Conservation (phyloP, 2,888 invertebrate species). For the Ophonus ardosiacus region DNA sequence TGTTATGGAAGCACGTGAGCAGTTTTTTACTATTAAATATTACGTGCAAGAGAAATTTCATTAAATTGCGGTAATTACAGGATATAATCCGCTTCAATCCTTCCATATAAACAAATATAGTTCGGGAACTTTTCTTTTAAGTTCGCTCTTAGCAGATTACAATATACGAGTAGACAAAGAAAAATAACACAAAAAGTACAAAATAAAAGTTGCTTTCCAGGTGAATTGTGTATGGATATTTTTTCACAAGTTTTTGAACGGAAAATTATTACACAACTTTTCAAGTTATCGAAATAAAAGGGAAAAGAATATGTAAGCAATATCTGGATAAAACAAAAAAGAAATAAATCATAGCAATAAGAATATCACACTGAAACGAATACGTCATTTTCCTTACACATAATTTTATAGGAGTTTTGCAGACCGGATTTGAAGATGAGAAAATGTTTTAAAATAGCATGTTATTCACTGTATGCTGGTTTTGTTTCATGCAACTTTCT, state of each 20-base stretch:
- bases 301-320: constrained; percentile 20
- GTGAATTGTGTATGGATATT: constrained; percentile 46
- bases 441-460: not conserved
- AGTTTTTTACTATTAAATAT: constrained; percentile 17
- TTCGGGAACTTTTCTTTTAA: constrained; percentile 37
- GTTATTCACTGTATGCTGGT: not conserved
- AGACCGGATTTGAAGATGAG: not conserved
- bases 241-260: constrained; percentile 48
- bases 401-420: not conserved
- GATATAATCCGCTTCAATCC: not conserved
- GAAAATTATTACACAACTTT: constrained; percentile 51
- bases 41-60: constrained; percentile 5
- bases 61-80: not conserved
- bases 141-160: constrained; percentile 32
- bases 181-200: constrained; percentile 48
- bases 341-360: constrained; percentile 20
- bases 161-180: constrained; percentile 33
- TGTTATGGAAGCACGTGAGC: not conserved
- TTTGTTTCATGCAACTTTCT: not conserved
- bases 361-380: constrained; percentile 13
- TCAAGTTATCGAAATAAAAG: constrained; percentile 43
- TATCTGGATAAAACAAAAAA: constrained; percentile 37
- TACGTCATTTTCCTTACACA: not conserved
- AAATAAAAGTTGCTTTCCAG: constrained; percentile 44
- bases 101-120: constrained; percentile 7